phyloP scores from a whole-genome alignment of 1,140 invertebrate genomes.

The Hylyphantes graminicola region DNA sequence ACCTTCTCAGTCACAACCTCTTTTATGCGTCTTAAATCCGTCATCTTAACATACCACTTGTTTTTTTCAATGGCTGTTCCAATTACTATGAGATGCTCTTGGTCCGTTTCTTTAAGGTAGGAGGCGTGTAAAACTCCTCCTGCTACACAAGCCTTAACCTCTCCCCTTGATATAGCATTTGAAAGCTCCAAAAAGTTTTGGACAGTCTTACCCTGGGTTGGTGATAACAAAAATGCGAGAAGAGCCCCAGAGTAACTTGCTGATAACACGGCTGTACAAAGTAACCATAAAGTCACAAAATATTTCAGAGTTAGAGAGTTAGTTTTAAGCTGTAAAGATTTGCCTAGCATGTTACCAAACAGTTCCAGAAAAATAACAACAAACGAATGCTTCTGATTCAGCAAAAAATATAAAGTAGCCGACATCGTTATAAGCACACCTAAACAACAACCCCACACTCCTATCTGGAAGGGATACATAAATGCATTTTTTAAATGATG shows the following conservation, averaged over 20 bases:
- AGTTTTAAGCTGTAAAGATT: neutral
- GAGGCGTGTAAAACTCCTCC: neutral
- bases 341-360: neutral
- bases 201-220: too few species aligned
- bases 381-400: neutral
- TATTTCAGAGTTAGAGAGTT: neutral
- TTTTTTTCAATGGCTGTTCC: neutral
- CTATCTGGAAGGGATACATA: neutral
- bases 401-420: neutral
- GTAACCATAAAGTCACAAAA: neutral
- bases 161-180: neutral
- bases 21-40: neutral
- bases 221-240: too few species aligned
- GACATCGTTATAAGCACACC: neutral
- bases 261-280: neutral
- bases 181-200: too few species aligned
- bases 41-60: neutral
- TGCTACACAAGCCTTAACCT: neutral
- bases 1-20: neutral
- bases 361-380: neutral
- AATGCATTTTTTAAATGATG: neutral
- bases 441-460: too few species aligned
- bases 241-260: too few species aligned
- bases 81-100: neutral
- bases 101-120: neutral